These are phyloP conservation scores for Chiridota heheva DNA, from an alignment of 35 echinoderm and acorn worm genomes.

Conservation along the genomic window DNA sequence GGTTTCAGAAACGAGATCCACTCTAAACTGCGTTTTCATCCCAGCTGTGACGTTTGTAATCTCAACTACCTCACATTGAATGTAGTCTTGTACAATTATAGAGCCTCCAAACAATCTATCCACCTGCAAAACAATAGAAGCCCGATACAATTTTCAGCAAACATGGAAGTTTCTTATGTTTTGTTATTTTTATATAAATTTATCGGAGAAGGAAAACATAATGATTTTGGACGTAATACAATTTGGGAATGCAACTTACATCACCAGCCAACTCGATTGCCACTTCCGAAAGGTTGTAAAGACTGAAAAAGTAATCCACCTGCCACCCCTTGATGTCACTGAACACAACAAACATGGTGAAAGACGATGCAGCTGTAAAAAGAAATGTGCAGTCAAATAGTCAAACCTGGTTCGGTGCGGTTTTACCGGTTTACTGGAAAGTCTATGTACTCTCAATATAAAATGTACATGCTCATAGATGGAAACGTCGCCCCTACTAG, in stretches of 20 bases:
- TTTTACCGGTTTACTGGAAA: too few relatives aligned
- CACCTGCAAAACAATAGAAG: neutral
- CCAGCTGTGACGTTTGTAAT: conserved; percentile 12
- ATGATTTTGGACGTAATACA: neutral
- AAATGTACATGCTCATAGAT: too few relatives aligned
- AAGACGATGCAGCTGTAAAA: conserved; percentile 3
- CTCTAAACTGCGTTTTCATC: conserved; percentile 3
- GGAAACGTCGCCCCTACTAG: too few relatives aligned
- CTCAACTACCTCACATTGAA: neutral
- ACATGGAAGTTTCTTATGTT: neutral
- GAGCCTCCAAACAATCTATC: conserved; percentile 10
- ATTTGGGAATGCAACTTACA: neutral
- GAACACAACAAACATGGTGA: conserved; percentile 21
- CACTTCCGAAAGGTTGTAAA: conserved; percentile 21
- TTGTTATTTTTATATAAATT: too few relatives aligned
- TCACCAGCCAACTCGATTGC: neutral
- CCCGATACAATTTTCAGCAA: neutral
- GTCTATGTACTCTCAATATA: too few relatives aligned
- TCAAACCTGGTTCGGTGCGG: too few relatives aligned
- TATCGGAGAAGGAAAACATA: neutral
- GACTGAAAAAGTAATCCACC: conserved; percentile 6
- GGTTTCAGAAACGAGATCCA: conserved; percentile 2
- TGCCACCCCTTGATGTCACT: conserved; percentile 31
- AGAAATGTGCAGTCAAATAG: neutral
- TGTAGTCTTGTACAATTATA: neutral